Evolutionary conservation across 2,797 vertebrate genomes (phyloP), one percentile per base, ranked within the genome.

Genomic region (Coregonus ussuriensis): DNA sequence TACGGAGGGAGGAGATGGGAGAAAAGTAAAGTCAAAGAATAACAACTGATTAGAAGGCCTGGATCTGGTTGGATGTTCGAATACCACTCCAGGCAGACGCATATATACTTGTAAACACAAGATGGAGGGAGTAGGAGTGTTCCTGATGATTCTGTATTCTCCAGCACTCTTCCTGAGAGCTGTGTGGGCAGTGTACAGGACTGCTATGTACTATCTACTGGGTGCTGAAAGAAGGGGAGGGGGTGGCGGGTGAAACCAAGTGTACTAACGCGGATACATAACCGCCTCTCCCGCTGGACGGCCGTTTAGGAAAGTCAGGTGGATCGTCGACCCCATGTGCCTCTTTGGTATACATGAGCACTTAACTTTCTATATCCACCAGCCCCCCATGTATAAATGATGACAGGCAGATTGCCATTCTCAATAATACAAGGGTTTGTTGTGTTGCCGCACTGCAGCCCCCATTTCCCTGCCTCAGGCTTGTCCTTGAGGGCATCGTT

Each of bases 321-420:
- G 66, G 69, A 72, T 74, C 66, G 3, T 33, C 37, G 63, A 73
- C 74, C 41, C 56, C 69, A 76, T 37, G 56, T 76, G 74, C 41
- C 70, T 78, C 76, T 74, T 85, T 67, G 83, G 73, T 74, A 87
- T 83, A 81, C 72, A 87, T 80, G 78, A 83, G 81, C 71, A 72
- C 84, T 85, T 82, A 80, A 84, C 81, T 78, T 77, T 76, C 65
- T 72, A 33, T 54, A 72, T 75, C 78, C 74, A 18, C 69, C 74
- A 21, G 41, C 59, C 54, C 53, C 33, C 31, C 68, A 84, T 89
- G 62, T 83, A 82, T 89, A 83, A 86, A 84, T 83, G 80, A 91
- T 86, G 66, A 51, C 33, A 14, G 71, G 72, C 71, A 85, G 85
- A 85, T 88, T 84, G 82, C 78, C 63, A 41, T 37, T 51, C 77